Evolutionary conservation across 1,140 invertebrate genomes (phyloP).

Genomic region (Tribolium castaneum): DNA sequence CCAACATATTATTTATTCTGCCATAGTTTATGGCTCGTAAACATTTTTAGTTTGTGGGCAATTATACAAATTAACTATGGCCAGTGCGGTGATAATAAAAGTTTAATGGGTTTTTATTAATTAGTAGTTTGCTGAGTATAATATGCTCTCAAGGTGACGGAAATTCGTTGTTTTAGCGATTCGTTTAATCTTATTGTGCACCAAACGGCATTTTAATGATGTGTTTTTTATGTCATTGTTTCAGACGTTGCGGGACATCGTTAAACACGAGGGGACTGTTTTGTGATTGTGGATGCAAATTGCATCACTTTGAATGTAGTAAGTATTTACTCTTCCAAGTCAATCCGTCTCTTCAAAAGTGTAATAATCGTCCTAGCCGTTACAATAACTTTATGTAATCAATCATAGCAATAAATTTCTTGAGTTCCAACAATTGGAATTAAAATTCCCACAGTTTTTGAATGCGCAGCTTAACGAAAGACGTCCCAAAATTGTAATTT

Average conservation of each 20-base stretch:
- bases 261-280: neutral
- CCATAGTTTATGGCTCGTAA: slow-evolving; percentile 51
- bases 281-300: neutral
- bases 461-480: neutral
- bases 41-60: slow-evolving; percentile 51
- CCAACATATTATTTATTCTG: slow-evolving; percentile 53
- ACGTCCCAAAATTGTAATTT: neutral
- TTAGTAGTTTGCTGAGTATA: slow-evolving; percentile 37
- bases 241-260: neutral
- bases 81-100: slow-evolving; percentile 48
- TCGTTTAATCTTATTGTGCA: neutral
- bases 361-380: slow-evolving; percentile 40
- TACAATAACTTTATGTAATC: slow-evolving; percentile 27
- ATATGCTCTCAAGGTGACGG: slow-evolving; percentile 23
- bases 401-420: slow-evolving; percentile 37
- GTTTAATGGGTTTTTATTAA: slow-evolving; percentile 51
- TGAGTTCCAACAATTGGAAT: neutral
- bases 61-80: slow-evolving; percentile 53
- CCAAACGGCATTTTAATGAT: neutral
- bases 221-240: slow-evolving; percentile 24
- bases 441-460: neutral
- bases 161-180: slow-evolving; percentile 5
- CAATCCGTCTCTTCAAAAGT: slow-evolving; percentile 43
- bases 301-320: neutral
- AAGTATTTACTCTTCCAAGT: slow-evolving; percentile 33